Conservation (phyloP, 2,888 invertebrate genomes). For the Temnothorax unifasciatus region DNA sequence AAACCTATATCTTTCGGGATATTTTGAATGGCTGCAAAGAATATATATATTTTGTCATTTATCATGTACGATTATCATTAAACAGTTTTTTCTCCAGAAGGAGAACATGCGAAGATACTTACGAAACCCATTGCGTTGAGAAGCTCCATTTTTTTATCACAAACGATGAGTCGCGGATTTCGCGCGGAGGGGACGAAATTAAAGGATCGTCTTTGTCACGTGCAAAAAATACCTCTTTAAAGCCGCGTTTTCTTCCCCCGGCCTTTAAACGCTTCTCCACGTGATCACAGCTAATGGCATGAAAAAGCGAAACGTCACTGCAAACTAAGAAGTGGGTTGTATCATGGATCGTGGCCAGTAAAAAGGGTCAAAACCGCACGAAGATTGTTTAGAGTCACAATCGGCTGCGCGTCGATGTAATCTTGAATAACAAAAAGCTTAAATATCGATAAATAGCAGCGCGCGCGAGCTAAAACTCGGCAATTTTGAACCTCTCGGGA, state of each 20-base stretch:
- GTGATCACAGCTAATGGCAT: slow-evolving; percentile 42
- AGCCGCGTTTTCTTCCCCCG: slow-evolving; percentile 2
- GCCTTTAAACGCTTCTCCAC: slow-evolving; percentile 48
- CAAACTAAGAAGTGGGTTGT: slow-evolving; percentile 41
- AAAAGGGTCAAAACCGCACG: not conserved
- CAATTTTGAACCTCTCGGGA: not conserved
- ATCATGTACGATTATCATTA: slow-evolving; percentile 22
- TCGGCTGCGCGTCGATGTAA: not conserved
- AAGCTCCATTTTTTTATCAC: slow-evolving; percentile 19
- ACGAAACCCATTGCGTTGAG: slow-evolving; percentile 15
- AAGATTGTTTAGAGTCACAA: not conserved
- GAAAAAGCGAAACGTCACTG: slow-evolving; percentile 51
- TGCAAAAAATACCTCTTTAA: slow-evolving; percentile 14
- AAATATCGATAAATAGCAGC: not conserved
- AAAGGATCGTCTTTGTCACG: not conserved
- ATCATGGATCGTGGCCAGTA: not conserved
- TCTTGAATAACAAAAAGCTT: slow-evolving; percentile 12
- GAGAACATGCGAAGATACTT: not conserved
- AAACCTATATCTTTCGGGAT: too few species aligned
- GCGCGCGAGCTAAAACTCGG: not conserved
- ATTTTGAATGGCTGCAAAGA: too few species aligned
- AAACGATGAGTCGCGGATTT: slow-evolving; percentile 16
- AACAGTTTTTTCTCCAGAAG: not conserved
- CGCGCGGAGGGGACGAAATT: not conserved
- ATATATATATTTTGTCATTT: not conserved